Evolutionary conservation across 2,888 invertebrate genomes (phyloP), one percentile per base, ranked within the genome.

Genomic region (Rhopalosiphum nymphaeae): DNA sequence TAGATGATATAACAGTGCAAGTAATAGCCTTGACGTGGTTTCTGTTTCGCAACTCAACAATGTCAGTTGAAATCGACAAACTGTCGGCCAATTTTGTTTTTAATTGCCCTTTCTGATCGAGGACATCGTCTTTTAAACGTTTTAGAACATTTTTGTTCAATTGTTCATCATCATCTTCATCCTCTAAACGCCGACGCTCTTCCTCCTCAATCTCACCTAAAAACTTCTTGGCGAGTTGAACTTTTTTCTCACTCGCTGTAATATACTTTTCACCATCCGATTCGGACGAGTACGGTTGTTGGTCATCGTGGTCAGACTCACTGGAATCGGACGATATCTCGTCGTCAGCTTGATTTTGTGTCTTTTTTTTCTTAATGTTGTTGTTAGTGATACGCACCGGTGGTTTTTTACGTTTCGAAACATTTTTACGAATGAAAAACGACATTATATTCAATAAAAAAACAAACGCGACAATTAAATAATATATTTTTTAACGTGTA

Each of bases 221-320:
- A 96, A 99, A 99, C 95, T 98, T 97, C 96, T 99, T 99, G 0
- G 99, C 99, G 95, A 99, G 96, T 88, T 99, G 97, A 91, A 99
- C 96, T 95, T 98, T 98, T 95, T 99, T 99, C 95, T 99, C 98
- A 96, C 99, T 98, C 0, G 98, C 97, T 1, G 98, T 98, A 96
- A 98, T 98, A 78, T 95, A 95, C 91, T 95, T 96, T 44, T 95
- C 95, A 53, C 95, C 95, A n/a, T 95, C 95, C 11, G 94, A 89
- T 56, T 95, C 95, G 1, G 94, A 94, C 10, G 89, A 94, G 44
- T 57, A 89, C 16, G 46, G 49, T 67, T 16, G n/a, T 36, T 46
- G 53, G 10, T 91, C 49, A 42, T 91, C 78, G 56, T 78, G 56
- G 36, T 89, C 92, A 1, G 89, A 89, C 57, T 88, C 94, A 16